Evolutionary conservation across 1,140 invertebrate species (phyloP), one percentile per base, ranked within the genome.

Genomic region (Tyrophagus putrescentiae): DNA sequence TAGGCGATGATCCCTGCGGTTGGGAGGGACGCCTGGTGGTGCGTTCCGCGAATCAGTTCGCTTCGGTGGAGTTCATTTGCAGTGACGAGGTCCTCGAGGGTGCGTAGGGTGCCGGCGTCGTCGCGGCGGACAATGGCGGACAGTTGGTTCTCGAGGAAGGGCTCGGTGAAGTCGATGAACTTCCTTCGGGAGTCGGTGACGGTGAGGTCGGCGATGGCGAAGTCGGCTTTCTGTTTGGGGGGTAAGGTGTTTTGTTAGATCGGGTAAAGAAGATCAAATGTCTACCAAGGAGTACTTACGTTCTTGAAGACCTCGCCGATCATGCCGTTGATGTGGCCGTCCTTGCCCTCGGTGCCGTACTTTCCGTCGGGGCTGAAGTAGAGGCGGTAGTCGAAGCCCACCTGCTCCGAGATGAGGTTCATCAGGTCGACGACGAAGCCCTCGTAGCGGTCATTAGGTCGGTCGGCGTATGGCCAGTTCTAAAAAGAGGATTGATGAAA

Each of bases 151-250:
- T 59, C 57, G 87, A 94, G 91, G 69, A 92, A 94, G 1, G 90
- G 90, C 79, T 90, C 90, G 13, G 89, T 93, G 70, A 94, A 95
- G 72, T 94, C 89, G 4, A 94, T 87, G 4, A 83, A 87, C 73
- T 86, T 80, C 65, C 87, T 80, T 31, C 91, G 72, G 67, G 89
- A 85, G 68, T 88, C 89, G 1, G 88, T 95, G 62, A 96, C 94
- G 5, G 90, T 93, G 7, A 96, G 76, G 76, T 94, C 91, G 1
- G 85, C 88, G 60, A 94, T 86, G 1, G 89, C 90, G 41, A 95
- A 71, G 75, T 95, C 91, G 5, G 89, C 89, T 69, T 83, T 84
- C 75, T 80, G 79, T 28, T 6, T 48, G 21, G 34, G 16, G 7
- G 5, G 7, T 53, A 27, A 11, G 3, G n/a, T 3, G 23, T 52